Evolutionary conservation across 1,140 invertebrate species (phyloP).

Genomic region (Atta cephalotes): DNA sequence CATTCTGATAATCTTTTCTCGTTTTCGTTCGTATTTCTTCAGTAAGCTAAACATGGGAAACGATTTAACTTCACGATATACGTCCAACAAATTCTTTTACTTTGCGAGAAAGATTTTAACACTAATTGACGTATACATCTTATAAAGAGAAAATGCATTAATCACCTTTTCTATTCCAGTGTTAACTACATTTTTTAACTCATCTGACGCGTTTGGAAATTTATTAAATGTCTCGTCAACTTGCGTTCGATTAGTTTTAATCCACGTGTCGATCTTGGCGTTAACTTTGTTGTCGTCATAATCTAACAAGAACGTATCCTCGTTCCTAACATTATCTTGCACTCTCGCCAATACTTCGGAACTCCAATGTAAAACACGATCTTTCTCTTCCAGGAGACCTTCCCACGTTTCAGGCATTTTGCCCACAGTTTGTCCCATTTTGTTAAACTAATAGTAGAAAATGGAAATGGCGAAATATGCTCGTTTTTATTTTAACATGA

Average conservation of each 20-base stretch:
- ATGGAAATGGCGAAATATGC: background rate
- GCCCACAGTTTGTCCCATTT: constrained; percentile 77
- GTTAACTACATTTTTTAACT: constrained; percentile 13
- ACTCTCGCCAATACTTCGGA: constrained; percentile 73
- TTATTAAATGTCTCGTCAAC: constrained; percentile 44
- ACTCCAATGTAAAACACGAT: constrained; percentile 77
- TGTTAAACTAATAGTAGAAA: constrained; percentile 10
- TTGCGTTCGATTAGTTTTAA: constrained; percentile 41
- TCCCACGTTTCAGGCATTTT: constrained; percentile 72
- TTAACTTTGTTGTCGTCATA: constrained; percentile 68
- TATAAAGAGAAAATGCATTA: constrained; percentile 41
- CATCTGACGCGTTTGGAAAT: constrained; percentile 7
- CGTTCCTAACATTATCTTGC: constrained; percentile 73
- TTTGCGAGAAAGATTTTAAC: background rate
- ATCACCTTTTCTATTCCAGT: constrained; percentile 66
- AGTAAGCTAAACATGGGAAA: constrained; percentile 49
- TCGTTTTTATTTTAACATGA: background rate
- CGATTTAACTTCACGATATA: background rate
- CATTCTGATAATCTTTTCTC: constrained; percentile 65
- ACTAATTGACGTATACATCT: background rate
- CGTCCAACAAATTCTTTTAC: background rate
- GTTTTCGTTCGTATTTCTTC: constrained; percentile 63
- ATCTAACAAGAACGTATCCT: constrained; percentile 76
- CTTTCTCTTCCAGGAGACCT: constrained; percentile 70
- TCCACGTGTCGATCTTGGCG: constrained; percentile 73